Base-by-base conservation (phyloP, 2,888 invertebrate species). In the Bembecia ichneumoniformis region DNA sequence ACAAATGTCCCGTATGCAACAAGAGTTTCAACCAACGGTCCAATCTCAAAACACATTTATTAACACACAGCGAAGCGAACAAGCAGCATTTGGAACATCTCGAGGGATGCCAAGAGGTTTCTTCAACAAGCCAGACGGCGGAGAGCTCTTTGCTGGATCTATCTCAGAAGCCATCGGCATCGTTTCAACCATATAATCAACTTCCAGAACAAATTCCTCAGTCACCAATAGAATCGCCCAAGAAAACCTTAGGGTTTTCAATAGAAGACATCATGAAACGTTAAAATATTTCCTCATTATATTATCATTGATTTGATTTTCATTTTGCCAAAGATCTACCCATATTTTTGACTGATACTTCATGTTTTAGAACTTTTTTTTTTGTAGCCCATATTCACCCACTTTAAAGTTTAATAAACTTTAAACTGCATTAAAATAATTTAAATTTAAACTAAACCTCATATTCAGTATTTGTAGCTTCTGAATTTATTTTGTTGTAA, bases 11-110 rank as follows among this genome's bases (percentile, higher is more conserved):
- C 9, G 93, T 96, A 20, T 97, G 97, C 82, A 91, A 91, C 64
- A 91, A 95, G 54, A 93, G 94, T 67, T 97, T 97, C 88, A 96
- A 96, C 87, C 97, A 97, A 89, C 90, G 96, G 62, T 95, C 95
- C 53, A 96, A 96, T 73, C 89, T 97, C 57, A 97, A 96, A 82
- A 96, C 96, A 0, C 97, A 97, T 75, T 88, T 96, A 55, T 82
- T 95, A 60, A 96, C 95, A 11, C 96, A 96, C 77, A 93, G 93
- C n/a, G 94, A 95, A 63, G 87, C 87, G 1, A 84, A 77, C 59
- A 87, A 87, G 57, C 86, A 86, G 54, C 87, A 87, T 51, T 58
- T 87, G 51, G 87, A 86, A 36, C 86, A 87, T 59, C 65, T 87
- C 3, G 87, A 88, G 52, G 88, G 87, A 11, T 88, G 88, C 52